These are phyloP conservation scores for Todus mexicanus DNA, from an alignment of 2,797 vertebrate genomes.

Conservation along the genomic window DNA sequence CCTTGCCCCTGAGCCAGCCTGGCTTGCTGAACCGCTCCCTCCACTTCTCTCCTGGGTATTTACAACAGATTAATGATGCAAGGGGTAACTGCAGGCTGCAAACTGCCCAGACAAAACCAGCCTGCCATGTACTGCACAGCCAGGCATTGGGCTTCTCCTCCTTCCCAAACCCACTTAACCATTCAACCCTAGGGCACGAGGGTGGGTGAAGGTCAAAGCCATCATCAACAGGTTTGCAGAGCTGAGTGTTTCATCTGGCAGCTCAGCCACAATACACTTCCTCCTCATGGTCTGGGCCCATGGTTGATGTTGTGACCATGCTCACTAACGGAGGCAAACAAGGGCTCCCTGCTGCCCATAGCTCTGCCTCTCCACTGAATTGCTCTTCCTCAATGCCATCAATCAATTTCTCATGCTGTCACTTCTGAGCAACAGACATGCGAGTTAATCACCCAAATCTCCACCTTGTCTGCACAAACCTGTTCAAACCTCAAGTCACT, in stretches of 20 bases:
- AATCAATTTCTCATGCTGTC: not conserved
- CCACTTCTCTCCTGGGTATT: not conserved
- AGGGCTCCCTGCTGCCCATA: not conserved
- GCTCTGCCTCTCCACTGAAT: not conserved
- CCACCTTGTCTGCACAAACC: not conserved
- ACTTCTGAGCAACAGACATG: not conserved
- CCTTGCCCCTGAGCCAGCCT: not conserved
- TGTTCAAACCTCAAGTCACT: not conserved
- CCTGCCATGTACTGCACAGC: not conserved
- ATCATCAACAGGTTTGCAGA: not conserved
- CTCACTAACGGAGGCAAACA: not conserved
- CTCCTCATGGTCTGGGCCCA: not conserved
- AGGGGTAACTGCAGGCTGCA: not conserved
- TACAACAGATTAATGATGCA: not conserved
- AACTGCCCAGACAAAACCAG: not conserved
- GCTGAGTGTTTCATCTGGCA: not conserved
- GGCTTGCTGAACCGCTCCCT: not conserved
- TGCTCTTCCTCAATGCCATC: not conserved
- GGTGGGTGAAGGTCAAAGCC: not conserved
- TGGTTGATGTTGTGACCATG: not conserved
- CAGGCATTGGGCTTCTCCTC: not conserved
- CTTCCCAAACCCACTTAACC: not conserved
- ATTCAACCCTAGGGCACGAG: not conserved
- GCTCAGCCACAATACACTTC: not conserved
- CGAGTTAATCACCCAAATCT: not conserved